Evolutionary conservation across 2,888 invertebrate genomes (phyloP), one percentile per base, ranked within the genome.

Genomic region (Sminthurides aquaticus): DNA sequence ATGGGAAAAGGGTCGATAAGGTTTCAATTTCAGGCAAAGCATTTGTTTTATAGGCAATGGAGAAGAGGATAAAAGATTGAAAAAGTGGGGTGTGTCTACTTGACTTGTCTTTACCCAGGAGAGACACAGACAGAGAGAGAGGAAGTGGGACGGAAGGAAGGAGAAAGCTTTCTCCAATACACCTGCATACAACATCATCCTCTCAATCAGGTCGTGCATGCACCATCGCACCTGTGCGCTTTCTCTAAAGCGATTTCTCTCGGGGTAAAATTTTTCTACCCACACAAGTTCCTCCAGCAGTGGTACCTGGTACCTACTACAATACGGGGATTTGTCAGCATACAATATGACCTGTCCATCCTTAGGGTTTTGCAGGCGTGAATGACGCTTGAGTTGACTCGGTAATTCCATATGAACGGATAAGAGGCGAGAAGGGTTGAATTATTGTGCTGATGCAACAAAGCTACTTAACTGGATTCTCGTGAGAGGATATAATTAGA

Each of bases 221-320:
- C 52, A 52, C 52, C 52, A 52, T 20, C 20, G 52, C 52, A 52
- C 52, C 52, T 52, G 52, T 20, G 52, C 22, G 52, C 52, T 20
- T 43, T 20, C 22, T 52, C 52, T 20, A 52, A 8, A 52, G 52
- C 43, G 5, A 52, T 52, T 52, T 52, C 5, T 52, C 20, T 15
- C 52, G 52, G 5, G 5, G 52, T 34, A 34, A 34, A 34, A 34
- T 11, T 34, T 34, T 34, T 34, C 5, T 52, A 8, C 20, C 15
- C 22, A 5, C 52, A 20, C 15, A 52, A 20, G 18, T 43, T 43
- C 43, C 43, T 18, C 18, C 18, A 11, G 43, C 43, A 43, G 8
- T 43, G n/a, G n/a, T n/a, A n/a, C n/a, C n/a, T n/a, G n/a, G n/a
- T n/a, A n/a, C n/a, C n/a, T n/a, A n/a, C n/a, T n/a, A n/a, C n/a